Evolutionary conservation across 2,888 invertebrate genomes (phyloP).

Genomic region (Crepidodera aurea): DNA sequence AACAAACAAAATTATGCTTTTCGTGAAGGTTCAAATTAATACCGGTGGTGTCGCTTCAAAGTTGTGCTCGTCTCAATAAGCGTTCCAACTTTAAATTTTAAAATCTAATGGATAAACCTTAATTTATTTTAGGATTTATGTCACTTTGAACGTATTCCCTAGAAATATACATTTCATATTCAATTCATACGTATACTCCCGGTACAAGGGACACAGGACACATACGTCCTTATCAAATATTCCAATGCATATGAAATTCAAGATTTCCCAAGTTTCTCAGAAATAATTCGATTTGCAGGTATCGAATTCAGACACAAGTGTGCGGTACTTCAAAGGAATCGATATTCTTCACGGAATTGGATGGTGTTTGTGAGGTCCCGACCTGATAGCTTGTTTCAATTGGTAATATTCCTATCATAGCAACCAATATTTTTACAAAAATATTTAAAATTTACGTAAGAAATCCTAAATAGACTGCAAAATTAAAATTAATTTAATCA

Average conservation of each 20-base stretch:
- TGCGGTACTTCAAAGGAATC: conserved; percentile 21
- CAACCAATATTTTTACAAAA: too few relatives aligned
- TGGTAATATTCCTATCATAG: too few relatives aligned
- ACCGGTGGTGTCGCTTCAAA: too few relatives aligned
- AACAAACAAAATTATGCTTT: too few relatives aligned
- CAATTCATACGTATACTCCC: conserved; percentile 12
- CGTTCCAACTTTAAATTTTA: too few relatives aligned
- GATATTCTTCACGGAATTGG: conserved; percentile 31
- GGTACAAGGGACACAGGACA: conserved; percentile 9
- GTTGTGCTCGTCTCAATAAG: too few relatives aligned
- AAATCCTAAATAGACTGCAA: too few relatives aligned
- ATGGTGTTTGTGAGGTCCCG: conserved; percentile 24
- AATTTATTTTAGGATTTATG: conserved; percentile 1
- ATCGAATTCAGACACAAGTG: conserved; percentile 22
- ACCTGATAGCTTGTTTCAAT: too few relatives aligned
- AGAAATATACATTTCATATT: conserved; percentile 16
- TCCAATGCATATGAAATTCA: conserved; percentile 25
- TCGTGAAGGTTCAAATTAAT: too few relatives aligned
- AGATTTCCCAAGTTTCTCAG: conserved; percentile 31
- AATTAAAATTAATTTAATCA: too few relatives aligned
- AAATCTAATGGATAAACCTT: too few relatives aligned
- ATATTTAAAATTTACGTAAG: too few relatives aligned
- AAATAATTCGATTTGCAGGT: conserved; percentile 37
- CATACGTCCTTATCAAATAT: conserved; percentile 29
- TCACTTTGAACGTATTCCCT: conserved; percentile 6